Evolutionary conservation across 2,797 vertebrate genomes (phyloP), one percentile per base, ranked within the genome.

Genomic region (Apogon talboti): DNA sequence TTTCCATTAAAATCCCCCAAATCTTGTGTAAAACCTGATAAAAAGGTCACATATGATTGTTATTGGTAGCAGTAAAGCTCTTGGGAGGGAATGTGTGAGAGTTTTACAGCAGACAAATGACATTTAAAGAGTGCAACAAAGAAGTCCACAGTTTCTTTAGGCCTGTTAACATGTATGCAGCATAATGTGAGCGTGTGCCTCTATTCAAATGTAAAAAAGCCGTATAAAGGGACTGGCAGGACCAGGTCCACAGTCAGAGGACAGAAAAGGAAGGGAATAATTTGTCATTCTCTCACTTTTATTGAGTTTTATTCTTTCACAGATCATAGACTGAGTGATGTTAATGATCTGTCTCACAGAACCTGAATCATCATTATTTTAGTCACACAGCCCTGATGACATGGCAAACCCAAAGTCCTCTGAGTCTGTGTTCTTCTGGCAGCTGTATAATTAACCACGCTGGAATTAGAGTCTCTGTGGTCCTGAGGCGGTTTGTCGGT

Each of bases 201-300:
- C 24, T 68, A 78, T 79, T 81, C 65, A 78, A 9, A 82, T 79
- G 79, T 73, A 75, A 79, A 82, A 47, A 53, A 19, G 67, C 53
- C 35, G 21, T 14, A 35, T 51, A 68, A 44, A 59, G 54, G 40
- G 33, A n/a, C 16, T 35, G 48, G 42, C 52, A 33, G 33, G 62
- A 1, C 51, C 24, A 28, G 4, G 59, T 53, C 14, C 42, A 18
- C 30, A 11, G 8, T 44, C 9, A 15, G 38, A 45, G n/a, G 16
- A 50, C 45, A 56, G 10, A 14, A 24, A 14, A 11, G 42, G 16
- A 19, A n/a, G 16, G 16, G 40, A 56, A 40, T 56, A 43, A 56
- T 56, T 16, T 40, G 24, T 43, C 14, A 42, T n/a, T 42, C 40
- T 42, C 2, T 43, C n/a, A 18, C 30, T 18, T 9, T 4, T 6